Conservation (phyloP, 2,888 invertebrate genomes). For the Drosophila pseudotakahashii region DNA sequence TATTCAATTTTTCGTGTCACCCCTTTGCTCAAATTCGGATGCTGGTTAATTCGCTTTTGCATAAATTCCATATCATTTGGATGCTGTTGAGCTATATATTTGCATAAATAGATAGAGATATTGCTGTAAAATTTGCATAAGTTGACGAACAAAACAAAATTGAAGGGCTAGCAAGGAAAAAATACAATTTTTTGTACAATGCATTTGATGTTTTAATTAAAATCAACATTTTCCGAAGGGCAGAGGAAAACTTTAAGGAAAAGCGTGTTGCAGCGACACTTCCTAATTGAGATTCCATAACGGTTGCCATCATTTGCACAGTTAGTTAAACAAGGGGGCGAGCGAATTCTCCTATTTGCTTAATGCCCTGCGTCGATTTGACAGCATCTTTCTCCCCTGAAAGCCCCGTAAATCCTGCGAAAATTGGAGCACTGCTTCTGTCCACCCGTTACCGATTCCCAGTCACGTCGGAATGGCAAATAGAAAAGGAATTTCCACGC, state of each 20-base stretch:
- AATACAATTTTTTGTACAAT: not conserved
- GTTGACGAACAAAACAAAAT: constrained; percentile 18
- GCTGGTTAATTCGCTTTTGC: constrained; percentile 14
- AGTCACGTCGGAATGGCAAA: constrained; percentile 68
- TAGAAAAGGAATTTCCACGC: constrained; percentile 55
- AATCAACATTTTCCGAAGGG: not conserved
- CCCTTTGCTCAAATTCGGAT: not conserved
- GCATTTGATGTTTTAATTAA: constrained; percentile 18
- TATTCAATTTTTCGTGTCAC: not conserved
- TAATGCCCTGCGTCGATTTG: constrained; percentile 51
- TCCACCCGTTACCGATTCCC: constrained; percentile 36
- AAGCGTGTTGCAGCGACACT: constrained; percentile 40
- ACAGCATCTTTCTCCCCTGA: constrained; percentile 5
- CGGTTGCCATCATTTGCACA: constrained; percentile 59
- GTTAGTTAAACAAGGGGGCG: constrained; percentile 65
- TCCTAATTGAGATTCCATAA: constrained; percentile 68
- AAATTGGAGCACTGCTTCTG: constrained; percentile 5
- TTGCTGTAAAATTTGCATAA: constrained; percentile 23
- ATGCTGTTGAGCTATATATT: constrained; percentile 16
- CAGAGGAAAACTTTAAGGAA: constrained; percentile 5
- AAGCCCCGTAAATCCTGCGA: not conserved
- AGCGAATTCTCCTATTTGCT: constrained; percentile 59
- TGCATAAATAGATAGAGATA: constrained; percentile 30
- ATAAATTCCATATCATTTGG: constrained; percentile 16
- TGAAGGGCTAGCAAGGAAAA: not conserved